A percentile compares a stretch with the other conserved stretches of the same genome.
Evolutionary conservation across 1,140 invertebrate species (phyloP).

Genomic region (Drosophila aff.): DNA sequence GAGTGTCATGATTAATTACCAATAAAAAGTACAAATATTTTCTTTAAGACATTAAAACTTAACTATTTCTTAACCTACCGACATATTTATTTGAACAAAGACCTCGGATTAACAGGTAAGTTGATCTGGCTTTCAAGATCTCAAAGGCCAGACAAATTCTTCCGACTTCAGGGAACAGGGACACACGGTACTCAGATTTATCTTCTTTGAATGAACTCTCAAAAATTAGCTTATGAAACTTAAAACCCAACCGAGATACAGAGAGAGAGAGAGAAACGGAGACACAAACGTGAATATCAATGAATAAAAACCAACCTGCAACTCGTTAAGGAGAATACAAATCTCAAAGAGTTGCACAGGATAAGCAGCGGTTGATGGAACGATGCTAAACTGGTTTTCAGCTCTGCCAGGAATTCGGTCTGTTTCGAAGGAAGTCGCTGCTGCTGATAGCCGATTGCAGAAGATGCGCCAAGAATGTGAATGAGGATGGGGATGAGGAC

Average conservation of each 20-base stretch:
- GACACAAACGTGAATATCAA: slow-evolving; percentile 36
- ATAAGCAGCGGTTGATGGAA: slow-evolving; percentile 37
- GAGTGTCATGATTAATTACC: not conserved
- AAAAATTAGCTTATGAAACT: slow-evolving; percentile 51
- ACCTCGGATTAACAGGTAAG: slow-evolving; percentile 19
- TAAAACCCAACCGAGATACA: slow-evolving; percentile 11
- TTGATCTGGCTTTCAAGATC: slow-evolving; percentile 23
- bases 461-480: slow-evolving; percentile 28
- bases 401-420: slow-evolving; percentile 33
- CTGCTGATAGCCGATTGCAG: slow-evolving; percentile 38
- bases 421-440: slow-evolving; percentile 32
- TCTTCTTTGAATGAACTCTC: slow-evolving; percentile 39
- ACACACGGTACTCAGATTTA: slow-evolving; percentile 48
- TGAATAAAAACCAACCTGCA: slow-evolving; percentile 31
- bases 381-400: slow-evolving; percentile 42
- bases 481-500: not conserved
- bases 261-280: not conserved
- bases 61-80: not conserved
- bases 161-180: slow-evolving; percentile 35
- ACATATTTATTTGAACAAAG: not conserved
- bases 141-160: slow-evolving; percentile 35
- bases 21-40: not conserved
- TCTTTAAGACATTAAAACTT: not conserved
- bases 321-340: slow-evolving; percentile 40
- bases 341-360: slow-evolving; percentile 31